Evolutionary conservation across 2,797 vertebrate genomes (phyloP), one percentile per base, ranked within the genome.

Genomic region (Tokudaia tokunoshimensis): DNA sequence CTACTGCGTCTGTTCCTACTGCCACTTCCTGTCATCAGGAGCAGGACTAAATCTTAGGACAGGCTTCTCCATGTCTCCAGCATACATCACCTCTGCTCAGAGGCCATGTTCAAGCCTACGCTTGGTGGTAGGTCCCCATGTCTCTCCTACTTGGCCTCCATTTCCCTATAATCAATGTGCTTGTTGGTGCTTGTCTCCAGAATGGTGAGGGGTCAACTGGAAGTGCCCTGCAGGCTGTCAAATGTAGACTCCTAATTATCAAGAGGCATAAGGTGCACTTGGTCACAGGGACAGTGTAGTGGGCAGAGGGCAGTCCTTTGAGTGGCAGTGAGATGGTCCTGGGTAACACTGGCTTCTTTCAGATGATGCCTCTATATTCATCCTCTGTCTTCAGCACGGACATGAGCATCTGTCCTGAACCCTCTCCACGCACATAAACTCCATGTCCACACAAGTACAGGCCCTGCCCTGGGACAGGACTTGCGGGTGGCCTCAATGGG

Each of bases 41-140:
- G 0, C 4, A 9, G 0, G 12, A 7, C 26, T 29, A 22, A 24
- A 24, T 2, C 57, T 81, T 7, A 14, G 91, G 34, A 17, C 83
- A 8, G 11, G 2, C 5, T 59, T 59, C 6, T 2, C 37, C 0
- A 0, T 0, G 0, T 50, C n/a, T 59, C 50, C 37, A 17, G 19
- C 10, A 74, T 3, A 3, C 0, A 0, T 4, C 0, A 0, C 26
- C 70, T 34, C 4, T 55, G 17, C 79, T 2, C 0, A 37, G 59
- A 61, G n/a, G 15, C 19, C 0, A 6, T 34, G 26, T 8, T 29
- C 11, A 3, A 1, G 72, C 19, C 34, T 47, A 1, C 0, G 2
- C 44, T 67, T 6, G 41, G 20, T 70, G 34, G 14, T 26, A 31
- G 55, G 76, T 29, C n/a, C 26, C 52, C 2, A 4, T 19, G 1